Evolutionary conservation across 2,888 invertebrate genomes (phyloP), one percentile per base, ranked within the genome.

Genomic region (Anoplius nigerrimus): DNA sequence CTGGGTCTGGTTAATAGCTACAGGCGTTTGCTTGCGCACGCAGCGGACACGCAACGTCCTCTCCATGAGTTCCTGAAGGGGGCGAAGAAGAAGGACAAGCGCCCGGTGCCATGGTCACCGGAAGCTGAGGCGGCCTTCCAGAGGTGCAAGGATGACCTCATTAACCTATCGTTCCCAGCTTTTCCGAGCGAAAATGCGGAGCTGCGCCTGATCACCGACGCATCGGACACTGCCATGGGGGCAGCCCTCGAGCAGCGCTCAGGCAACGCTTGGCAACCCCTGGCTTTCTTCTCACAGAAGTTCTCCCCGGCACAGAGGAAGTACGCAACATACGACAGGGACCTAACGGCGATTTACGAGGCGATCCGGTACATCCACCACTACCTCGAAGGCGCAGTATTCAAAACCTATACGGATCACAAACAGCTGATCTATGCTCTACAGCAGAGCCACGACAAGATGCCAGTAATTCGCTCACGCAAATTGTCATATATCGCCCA

Each of bases 21-120:
- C 16, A 48, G 75, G 13, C 18, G 66, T 4, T 69, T 45, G 27
- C 27, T 71, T 8, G 64, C 64, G 2, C n/a, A 45, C 11, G 62
- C 70, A 13, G 66, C 65, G 2, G 11, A 57, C 18, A 15, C 52
- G 0, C 62, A 62, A 20, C 59, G 57, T 0, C 66, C 56, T 0
- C 58, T 74, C 0, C 54, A 57, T 54, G 65, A 59, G 0, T 66
- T 55, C 20, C 34, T 68, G 1, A 53, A 48, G 20, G 54, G 66
- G 2, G 34, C 67, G 2, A 66, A 59, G 45, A 65, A 66, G 22
- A 61, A 64, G 13, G 73, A 71, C 45, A 70, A 71, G 21, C n/a
- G 53, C 8, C 56, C n/a, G 15, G 43, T 74, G 0, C 24, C n/a
- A 2, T 71, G 71, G 74, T 69, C 46, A 2, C 22, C 6, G 2